These are phyloP conservation scores for Incurvaria masculella DNA, from an alignment of 2,888 invertebrate genomes.

Conservation along the genomic window DNA sequence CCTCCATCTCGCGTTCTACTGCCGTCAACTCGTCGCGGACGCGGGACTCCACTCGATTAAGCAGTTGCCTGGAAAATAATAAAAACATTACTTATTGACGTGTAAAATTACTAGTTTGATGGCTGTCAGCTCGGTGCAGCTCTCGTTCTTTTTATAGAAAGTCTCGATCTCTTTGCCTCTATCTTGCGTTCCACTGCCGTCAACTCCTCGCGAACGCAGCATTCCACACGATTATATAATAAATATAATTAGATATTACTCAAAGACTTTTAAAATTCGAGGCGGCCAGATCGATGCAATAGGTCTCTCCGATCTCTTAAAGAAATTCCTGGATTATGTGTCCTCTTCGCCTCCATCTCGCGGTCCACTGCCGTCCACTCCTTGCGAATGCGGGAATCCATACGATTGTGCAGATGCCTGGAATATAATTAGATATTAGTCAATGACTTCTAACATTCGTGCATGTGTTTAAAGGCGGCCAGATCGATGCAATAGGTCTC, in stretches of 20 bases:
- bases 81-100: background rate
- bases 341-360: constrained; percentile 40
- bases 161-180: constrained; percentile 37
- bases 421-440: background rate
- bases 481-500: constrained; percentile 29
- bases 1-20: constrained; percentile 41
- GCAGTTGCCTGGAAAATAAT: background rate
- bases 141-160: constrained; percentile 31
- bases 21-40: constrained; percentile 19
- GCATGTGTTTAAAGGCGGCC: too few species aligned
- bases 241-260: background rate
- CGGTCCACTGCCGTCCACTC: constrained; percentile 31
- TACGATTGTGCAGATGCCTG: background rate
- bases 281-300: constrained; percentile 26
- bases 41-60: background rate
- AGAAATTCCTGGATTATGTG: constrained; percentile 28
- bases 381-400: background rate
- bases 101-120: too few species aligned
- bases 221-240: background rate
- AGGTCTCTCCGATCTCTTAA: constrained; percentile 32
- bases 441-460: constrained; percentile 9
- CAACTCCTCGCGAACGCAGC: constrained; percentile 14
- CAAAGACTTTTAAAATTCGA: constrained; percentile 18
- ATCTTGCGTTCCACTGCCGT: constrained; percentile 34
- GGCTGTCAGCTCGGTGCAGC: constrained; percentile 26